Evolutionary conservation across 2,113 vertebrate species (phyloP).

Genomic region (Illadopsis cleaveri): DNA sequence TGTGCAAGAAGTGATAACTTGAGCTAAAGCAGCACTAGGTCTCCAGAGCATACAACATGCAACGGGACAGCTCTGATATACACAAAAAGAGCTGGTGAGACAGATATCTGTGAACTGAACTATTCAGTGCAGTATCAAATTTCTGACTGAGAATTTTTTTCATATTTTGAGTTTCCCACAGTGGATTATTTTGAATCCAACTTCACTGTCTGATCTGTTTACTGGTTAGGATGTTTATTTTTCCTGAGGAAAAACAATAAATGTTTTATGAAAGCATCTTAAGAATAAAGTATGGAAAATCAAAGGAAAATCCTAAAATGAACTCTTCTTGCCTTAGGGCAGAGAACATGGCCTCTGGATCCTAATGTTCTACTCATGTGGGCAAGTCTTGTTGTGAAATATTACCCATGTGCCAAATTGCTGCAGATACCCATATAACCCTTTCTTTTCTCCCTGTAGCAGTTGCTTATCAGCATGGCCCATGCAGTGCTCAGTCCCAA

Average conservation of each 20-base stretch:
- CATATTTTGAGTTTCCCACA: not conserved
- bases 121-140: not conserved
- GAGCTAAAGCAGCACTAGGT: not conserved
- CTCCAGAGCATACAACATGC: not conserved
- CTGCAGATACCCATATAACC: not conserved
- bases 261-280: constrained; percentile 12
- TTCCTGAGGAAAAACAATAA: constrained; percentile 9
- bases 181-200: not conserved
- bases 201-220: constrained; percentile 25
- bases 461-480: not conserved
- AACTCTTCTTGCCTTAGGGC: not conserved
- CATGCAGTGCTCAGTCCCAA: not conserved
- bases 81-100: not conserved
- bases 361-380: not conserved
- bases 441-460: not conserved
- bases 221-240: constrained; percentile 29
- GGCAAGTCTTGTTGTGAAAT: not conserved
- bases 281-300: constrained; percentile 36
- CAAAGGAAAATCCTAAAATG: constrained; percentile 34
- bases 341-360: not conserved
- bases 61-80: not conserved
- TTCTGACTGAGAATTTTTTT: not conserved
- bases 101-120: not conserved
- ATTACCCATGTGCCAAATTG: not conserved
- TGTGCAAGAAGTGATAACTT: not conserved